Evolutionary conservation across 2,888 invertebrate genomes (phyloP), one percentile per base, ranked within the genome.

Genomic region (Cryptus armator): DNA sequence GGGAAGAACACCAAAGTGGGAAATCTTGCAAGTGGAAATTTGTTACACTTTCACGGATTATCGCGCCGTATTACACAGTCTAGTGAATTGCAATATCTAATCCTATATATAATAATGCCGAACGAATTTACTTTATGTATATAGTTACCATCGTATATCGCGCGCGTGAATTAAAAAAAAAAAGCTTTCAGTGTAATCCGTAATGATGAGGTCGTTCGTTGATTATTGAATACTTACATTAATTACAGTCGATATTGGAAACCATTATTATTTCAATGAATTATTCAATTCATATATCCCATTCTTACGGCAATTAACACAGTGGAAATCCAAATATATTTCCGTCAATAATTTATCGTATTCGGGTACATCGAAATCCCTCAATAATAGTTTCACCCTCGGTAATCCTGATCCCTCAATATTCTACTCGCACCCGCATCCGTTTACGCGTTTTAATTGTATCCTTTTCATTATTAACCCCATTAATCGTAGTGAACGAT

Each of bases 31-130:
- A 70, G 59, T 70, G 32, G 37, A 19, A 79, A 78, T 66, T 51
- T 51, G n/a, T 53, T 74, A 74, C 62, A 74, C 59, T 68, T 62
- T 29, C 48, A 44, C 70, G 59, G 44, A 79, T 75, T 70, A 76
- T 59, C 48, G 56, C 48, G 43, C 59, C 68, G 24, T 19, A 75
- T 84, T 71, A 32, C 51, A 51, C 37, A 12, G 32, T 74, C 44
- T 7, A 67, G 51, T 74, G 72, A 78, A 51, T 77, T 46, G 14
- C 24, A 46, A 24, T 14, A 56, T 9, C 19, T 10, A 24, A 56
- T 56, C 19, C 56, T 24, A 19, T 1, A 7, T 24, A 19, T 24
- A 56, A 56, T 24, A 24, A 56, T 12, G 3, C 3, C 19, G 24
- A 24, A 3, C 24, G 19, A 56, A 56, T 56, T 56, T 19, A 24